Evolutionary conservation across 2,113 vertebrate species (phyloP).

Genomic region (Sphyrna mokarran): DNA sequence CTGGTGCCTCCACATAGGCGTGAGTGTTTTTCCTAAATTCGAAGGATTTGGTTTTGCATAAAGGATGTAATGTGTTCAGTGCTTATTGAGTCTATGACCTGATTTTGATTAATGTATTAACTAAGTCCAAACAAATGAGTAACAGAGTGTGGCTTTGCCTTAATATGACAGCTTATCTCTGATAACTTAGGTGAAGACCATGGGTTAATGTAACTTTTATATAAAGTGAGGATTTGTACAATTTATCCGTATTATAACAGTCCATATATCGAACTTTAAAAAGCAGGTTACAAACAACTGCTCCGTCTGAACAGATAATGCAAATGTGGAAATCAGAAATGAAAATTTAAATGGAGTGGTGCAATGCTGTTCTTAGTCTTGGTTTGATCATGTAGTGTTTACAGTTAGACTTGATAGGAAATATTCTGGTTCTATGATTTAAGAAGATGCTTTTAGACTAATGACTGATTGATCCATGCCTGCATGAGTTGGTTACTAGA

Average conservation of each 20-base stretch:
- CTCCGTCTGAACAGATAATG: background rate
- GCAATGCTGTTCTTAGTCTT: background rate
- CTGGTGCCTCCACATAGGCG: conserved; percentile 90
- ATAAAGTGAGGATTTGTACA: background rate
- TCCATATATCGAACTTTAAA: background rate
- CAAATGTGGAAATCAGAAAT: background rate
- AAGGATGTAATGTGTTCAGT: background rate
- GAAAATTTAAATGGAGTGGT: background rate
- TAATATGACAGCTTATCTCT: background rate
- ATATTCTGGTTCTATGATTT: no score
- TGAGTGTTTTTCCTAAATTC: conserved; percentile 48
- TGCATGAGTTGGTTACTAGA: background rate
- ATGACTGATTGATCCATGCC: no score
- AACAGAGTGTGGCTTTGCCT: background rate
- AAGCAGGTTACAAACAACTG: background rate
- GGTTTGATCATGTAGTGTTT: background rate
- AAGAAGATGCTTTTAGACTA: no score
- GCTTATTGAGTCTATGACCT: background rate
- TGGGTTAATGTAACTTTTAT: background rate
- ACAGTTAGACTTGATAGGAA: background rate
- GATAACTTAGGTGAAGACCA: background rate
- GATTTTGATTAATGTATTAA: background rate
- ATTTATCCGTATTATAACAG: background rate
- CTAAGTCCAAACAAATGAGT: background rate
- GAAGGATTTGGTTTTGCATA: background rate